A percentile compares a stretch with the other conserved stretches of the same genome.
Evolutionary conservation across 2,888 invertebrate species (phyloP).

Genomic region (Pristionchus arcanus): DNA sequence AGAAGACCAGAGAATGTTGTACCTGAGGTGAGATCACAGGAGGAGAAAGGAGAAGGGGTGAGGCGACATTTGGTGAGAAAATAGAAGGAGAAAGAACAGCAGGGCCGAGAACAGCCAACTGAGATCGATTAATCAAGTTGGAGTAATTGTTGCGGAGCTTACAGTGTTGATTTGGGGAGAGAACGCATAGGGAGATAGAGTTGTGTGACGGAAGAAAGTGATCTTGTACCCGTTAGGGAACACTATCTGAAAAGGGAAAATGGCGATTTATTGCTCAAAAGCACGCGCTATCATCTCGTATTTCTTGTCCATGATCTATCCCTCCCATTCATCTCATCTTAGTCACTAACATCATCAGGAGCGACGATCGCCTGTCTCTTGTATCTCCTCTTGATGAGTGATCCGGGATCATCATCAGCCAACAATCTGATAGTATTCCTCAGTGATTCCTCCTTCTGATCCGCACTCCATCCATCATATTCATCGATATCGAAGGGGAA

Average conservation of each 20-base stretch:
- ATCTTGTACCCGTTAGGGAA: conserved; percentile 39
- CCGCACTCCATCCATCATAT: conserved; percentile 60
- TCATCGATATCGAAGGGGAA: conserved; percentile 68
- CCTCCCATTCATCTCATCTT: not conserved
- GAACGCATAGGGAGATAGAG: conserved; percentile 59
- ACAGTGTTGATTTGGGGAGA: conserved; percentile 55
- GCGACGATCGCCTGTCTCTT: conserved; percentile 4
- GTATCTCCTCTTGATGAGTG: conserved; percentile 29
- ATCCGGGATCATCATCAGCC: conserved; percentile 54
- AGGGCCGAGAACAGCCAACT: conserved; percentile 68
- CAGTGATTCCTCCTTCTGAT: conserved; percentile 64
- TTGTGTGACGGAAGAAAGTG: conserved; percentile 52
- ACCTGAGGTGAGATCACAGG: conserved; percentile 70
- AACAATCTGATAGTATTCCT: conserved; percentile 57
- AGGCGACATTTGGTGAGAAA: conserved; percentile 69
- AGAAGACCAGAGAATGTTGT: not conserved
- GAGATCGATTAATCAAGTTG: not conserved
- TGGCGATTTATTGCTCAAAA: no score
- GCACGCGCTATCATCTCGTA: not conserved
- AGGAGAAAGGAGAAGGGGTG: conserved; percentile 67
- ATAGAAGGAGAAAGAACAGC: conserved; percentile 68
- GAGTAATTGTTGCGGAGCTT: not conserved
- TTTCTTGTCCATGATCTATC: not conserved
- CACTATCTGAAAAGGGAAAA: not conserved
- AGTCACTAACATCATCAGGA: conserved; percentile 26